phyloP scores from a whole-genome alignment of 2,797 vertebrate genomes.

The Lepus oiostolus region DNA sequence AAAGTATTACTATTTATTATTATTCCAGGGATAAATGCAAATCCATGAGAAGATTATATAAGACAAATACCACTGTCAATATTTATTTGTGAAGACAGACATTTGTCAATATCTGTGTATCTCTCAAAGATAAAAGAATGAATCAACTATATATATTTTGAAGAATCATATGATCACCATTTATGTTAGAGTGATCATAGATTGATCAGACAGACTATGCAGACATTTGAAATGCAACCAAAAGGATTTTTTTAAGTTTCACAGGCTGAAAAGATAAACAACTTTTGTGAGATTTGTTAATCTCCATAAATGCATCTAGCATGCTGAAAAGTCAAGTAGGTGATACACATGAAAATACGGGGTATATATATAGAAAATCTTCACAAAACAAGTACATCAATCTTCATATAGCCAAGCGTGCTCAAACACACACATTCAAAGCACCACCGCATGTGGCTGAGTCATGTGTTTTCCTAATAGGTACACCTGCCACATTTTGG shows the following conservation, averaged over 20 bases:
- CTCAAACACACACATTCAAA: too few relatives aligned
- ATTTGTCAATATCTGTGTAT: not conserved
- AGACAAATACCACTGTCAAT: not conserved
- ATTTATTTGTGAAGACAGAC: not conserved
- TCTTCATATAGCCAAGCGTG: not conserved
- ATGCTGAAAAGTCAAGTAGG: not conserved
- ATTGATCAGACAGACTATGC: not conserved
- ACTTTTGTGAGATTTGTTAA: not conserved
- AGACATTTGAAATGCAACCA: not conserved
- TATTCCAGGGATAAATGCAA: not conserved
- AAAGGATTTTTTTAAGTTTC: not conserved
- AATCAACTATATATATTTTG: not conserved
- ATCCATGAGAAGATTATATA: not conserved
- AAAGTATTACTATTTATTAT: accelerated
- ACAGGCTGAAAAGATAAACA: not conserved
- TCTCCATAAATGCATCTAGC: not conserved
- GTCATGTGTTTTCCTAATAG: not conserved
- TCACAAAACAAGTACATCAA: not conserved
- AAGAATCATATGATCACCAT: not conserved
- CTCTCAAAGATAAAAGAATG: not conserved
- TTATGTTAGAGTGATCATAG: not conserved
- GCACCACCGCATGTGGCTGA: accelerated
- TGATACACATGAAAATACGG: not conserved
- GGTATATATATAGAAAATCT: not conserved
- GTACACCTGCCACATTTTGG: not conserved